Evolutionary conservation across 92 coral and sea anemone genomes (phyloP).

Genomic region (Metridium senile): DNA sequence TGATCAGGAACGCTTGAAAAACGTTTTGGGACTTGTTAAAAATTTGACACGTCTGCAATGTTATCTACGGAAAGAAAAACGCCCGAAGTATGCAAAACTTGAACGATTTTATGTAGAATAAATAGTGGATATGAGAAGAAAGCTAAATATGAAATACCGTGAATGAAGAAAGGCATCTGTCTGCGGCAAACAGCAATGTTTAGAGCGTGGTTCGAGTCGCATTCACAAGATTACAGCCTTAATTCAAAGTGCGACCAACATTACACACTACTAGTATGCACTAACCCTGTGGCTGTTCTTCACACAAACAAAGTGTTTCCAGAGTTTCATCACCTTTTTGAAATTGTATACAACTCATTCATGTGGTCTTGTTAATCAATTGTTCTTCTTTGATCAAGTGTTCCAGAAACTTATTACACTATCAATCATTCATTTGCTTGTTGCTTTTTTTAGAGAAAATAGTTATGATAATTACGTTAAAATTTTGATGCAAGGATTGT

Average conservation of each 20-base stretch:
- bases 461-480: background rate
- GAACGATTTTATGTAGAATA: no score
- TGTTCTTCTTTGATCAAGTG: conserved; percentile 24
- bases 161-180: no score
- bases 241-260: background rate
- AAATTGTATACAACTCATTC: background rate
- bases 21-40: background rate
- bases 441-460: background rate
- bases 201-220: no score
- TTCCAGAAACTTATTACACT: background rate
- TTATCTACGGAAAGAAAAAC: no score
- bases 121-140: no score
- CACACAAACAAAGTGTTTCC: conserved; percentile 11
- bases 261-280: background rate
- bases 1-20: no score
- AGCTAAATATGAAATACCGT: no score
- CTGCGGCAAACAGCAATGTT: no score
- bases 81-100: no score
- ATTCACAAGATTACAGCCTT: no score
- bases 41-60: background rate
- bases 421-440: conserved; percentile 19
- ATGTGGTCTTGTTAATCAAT: conserved; percentile 18
- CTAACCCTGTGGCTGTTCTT: conserved; percentile 8
- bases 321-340: conserved; percentile 1
- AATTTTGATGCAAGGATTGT: background rate